Base-by-base conservation (phyloP, 2,888 invertebrate species). In the Ennomos fuscantarius region DNA sequence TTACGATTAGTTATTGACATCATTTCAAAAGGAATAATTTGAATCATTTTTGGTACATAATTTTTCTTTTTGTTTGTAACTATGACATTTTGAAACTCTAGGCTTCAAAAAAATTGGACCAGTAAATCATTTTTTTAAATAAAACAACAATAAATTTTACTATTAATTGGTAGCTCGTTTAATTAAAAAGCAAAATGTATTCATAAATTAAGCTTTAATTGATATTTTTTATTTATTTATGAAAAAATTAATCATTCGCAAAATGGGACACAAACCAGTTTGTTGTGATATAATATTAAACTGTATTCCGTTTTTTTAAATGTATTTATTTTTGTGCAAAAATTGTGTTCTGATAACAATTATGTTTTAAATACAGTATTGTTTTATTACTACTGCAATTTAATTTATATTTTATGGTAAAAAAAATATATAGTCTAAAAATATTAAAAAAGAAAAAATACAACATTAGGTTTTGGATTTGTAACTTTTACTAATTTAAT, bases 261-360 rank as follows among this genome's bases (percentile, higher is more conserved):
- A 55, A 81, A 78, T 77, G 79, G 81, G 78, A 82, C 82, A 86
- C 81, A 84, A 87, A 89, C 84, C 86, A 86, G 79, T 85, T 81
- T 13, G 43, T 87, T 90, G 89, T 91, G 89, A 91, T 90, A 91
- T 84, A 87, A 83, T 86, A 85, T 81, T 87, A 84, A 80, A 86
- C 84, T 86, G 84, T 75, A 76, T 76, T 69, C 60, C 66, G 66
- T 72, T 66, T 68, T 62, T 66, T 12, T 40, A 60, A 66, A 63
- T 63, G 70, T 79, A 76, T 78, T 80, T 81, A 76, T 76, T 74
- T 70, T 69, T 70, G 67, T 72, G 72, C 68, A 73, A 75, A 74
- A 76, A 69, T 69, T 78, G 78, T 81, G 78, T 82, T 80, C 78
- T 74, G 51, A 76, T 76, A 74, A 66, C 41, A 72, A 78, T 69